Evolutionary conservation across 2,888 invertebrate genomes (phyloP), one percentile per base, ranked within the genome.

Genomic region (Calliphora vomitoria): DNA sequence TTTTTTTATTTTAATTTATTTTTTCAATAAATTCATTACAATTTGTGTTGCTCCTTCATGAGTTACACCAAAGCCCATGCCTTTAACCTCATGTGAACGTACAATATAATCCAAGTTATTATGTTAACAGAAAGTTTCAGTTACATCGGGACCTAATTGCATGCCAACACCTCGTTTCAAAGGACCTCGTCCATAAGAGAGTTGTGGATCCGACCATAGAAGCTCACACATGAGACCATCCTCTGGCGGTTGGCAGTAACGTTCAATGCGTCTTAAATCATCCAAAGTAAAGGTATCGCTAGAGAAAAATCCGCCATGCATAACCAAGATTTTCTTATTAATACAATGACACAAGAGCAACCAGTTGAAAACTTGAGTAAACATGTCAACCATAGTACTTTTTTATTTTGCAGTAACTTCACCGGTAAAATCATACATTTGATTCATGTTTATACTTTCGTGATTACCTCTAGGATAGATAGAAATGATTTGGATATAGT

Each of bases 401-500:
- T 97, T 97, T 94, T 99, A 99, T 94, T 99, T 99, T 8, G 98
- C 96, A 91, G 98, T 98, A 0, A 99, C 99, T 94, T 99, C 99
- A 1, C 99, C 99, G 89, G 98, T 98, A 95, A 99, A 99, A 1
- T 99, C 99, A 94, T 99, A 99, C 98, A 99, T 99, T 94, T 98
- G 98, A 94, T 99, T 99, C 99, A 99, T 99, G 86, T 97, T 98
- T 66, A 97, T 95, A 90, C 98, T 98, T 93, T 99, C 99, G 93
- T 99, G 99, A 94, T 99, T 99, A n/a, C 99, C 98, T 98, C 99
- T 95, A 0, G n/a, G 99, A 98, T 97, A 99, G 97, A 94, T 96
- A 99, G 94, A 99, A 99, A 94, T 99, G 97, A 92, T 99, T 95
- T 0, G 99, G 99, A 94, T 96, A 99, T 71, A 99, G 95, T 88